Conservation (phyloP, 2,888 invertebrate genomes). For the Idaea dimidiata region DNA sequence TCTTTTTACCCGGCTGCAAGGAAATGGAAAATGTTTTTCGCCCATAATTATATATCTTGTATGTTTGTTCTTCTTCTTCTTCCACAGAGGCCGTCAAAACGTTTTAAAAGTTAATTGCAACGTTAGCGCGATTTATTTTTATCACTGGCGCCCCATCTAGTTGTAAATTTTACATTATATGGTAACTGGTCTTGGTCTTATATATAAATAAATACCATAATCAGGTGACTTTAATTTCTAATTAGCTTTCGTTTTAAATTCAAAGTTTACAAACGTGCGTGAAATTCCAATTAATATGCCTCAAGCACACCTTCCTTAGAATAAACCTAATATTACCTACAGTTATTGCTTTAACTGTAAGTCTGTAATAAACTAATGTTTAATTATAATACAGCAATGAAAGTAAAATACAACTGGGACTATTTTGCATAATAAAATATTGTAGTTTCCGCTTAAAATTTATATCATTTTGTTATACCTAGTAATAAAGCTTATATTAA, state of each 20-base stretch:
- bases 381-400: not conserved
- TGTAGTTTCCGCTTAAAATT: not conserved
- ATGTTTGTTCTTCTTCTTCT: no score
- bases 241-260: not conserved
- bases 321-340: not conserved
- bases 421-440: not conserved
- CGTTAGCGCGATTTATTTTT: no score
- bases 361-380: not conserved
- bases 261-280: not conserved
- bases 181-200: not conserved
- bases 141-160: no score
- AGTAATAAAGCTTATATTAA: no score
- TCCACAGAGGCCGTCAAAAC: no score
- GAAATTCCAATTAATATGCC: conserved; percentile 12
- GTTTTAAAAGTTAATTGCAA: no score
- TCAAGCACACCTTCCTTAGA: not conserved
- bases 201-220: not conserved
- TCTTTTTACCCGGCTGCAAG: no score
- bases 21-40: no score
- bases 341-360: no score
- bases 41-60: no score
- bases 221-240: not conserved
- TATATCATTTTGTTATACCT: no score
- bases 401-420: not conserved
- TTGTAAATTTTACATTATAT: no score